Conservation (phyloP, 2,888 invertebrate species). For the Drosophila phalerata region DNA sequence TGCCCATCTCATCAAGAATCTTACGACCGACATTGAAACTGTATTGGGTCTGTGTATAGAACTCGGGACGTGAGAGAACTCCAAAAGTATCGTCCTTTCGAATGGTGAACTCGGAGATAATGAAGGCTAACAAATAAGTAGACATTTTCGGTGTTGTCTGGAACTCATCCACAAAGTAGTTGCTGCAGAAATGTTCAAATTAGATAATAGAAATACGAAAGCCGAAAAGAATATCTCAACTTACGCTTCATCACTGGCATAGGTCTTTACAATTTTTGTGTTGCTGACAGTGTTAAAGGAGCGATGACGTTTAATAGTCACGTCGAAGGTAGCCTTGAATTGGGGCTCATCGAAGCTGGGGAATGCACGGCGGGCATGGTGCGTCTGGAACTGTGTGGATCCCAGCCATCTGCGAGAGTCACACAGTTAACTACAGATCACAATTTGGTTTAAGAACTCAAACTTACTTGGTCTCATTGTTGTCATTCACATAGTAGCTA, state of each 20-base stretch:
- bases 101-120: conserved; percentile 88
- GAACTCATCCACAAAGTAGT: conserved; percentile 73
- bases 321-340: conserved; percentile 89
- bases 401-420: conserved; percentile 87
- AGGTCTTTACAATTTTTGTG: conserved; percentile 53
- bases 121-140: conserved; percentile 92
- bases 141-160: conserved; percentile 89
- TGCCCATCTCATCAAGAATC: conserved; percentile 86
- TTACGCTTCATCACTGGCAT: conserved; percentile 63
- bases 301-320: conserved; percentile 84
- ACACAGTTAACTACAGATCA: neutral
- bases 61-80: conserved; percentile 90
- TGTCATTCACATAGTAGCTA: conserved; percentile 83
- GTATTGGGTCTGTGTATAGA: conserved; percentile 89
- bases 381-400: conserved; percentile 90
- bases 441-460: neutral
- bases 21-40: conserved; percentile 88
- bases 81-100: conserved; percentile 78
- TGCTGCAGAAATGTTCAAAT: conserved; percentile 17
- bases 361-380: conserved; percentile 90
- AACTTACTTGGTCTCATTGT: conserved; percentile 81
- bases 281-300: conserved; percentile 79
- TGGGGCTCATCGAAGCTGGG: conserved; percentile 93
- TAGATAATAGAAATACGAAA: neutral
- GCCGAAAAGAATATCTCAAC: conserved; percentile 9